These are phyloP conservation scores for Piscicola geometra DNA, from an alignment of 2,888 invertebrate genomes.

Conservation along the genomic window DNA sequence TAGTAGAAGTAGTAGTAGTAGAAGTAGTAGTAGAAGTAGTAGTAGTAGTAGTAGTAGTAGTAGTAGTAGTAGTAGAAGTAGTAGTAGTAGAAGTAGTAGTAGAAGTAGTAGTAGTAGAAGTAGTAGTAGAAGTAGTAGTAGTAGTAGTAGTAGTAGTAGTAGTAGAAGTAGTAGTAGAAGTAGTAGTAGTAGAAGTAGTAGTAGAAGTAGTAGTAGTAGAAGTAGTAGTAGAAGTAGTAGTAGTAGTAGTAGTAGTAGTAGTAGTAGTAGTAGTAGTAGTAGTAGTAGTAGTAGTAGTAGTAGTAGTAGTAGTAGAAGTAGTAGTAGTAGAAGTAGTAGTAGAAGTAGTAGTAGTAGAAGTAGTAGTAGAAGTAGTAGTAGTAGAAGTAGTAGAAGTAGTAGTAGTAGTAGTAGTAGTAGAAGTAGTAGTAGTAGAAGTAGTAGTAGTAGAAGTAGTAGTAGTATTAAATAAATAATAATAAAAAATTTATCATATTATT, in stretches of 20 bases:
- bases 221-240: constrained; percentile 15
- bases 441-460: too few relatives aligned
- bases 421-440: too few relatives aligned
- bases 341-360: constrained; percentile 11
- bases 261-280: constrained; percentile 23
- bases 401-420: too few relatives aligned
- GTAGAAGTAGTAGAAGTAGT: too few relatives aligned
- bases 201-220: constrained; percentile 14
- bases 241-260: constrained; percentile 24
- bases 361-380: constrained; percentile 21
- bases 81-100: too few relatives aligned
- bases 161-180: neutral
- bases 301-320: constrained; percentile 18
- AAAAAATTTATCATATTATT: too few relatives aligned
- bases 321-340: constrained; percentile 14
- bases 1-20: constrained; percentile 22
- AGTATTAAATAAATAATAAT: too few relatives aligned
- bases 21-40: constrained; percentile 19
- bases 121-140: neutral
- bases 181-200: constrained; percentile 5
- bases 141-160: neutral
- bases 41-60: neutral
- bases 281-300: neutral
- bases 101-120: neutral
- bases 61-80: too few relatives aligned